phyloP scores from a whole-genome alignment of 2,797 vertebrate genomes.

The Meda fulgida region DNA sequence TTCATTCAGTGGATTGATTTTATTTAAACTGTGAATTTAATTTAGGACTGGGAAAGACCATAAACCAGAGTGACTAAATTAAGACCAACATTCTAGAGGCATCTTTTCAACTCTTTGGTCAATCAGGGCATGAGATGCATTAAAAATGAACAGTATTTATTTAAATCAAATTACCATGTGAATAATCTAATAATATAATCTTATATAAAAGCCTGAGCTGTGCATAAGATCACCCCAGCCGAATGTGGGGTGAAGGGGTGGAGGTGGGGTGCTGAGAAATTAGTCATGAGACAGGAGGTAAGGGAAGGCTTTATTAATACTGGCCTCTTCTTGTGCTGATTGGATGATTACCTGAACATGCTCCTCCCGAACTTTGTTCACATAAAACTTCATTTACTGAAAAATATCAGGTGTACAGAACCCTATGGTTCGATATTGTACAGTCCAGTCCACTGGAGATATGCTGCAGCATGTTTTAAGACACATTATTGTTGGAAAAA shows the following conservation, averaged over 20 bases:
- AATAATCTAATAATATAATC: not conserved
- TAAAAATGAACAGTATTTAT: not conserved
- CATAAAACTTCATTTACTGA: no score
- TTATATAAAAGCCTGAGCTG: not conserved
- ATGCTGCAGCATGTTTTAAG: constrained; percentile 34
- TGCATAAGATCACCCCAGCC: not conserved
- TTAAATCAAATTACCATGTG: not conserved
- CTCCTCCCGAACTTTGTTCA: no score
- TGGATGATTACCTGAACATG: no score
- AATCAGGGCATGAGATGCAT: constrained; percentile 4
- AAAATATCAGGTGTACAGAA: not conserved
- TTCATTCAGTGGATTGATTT: not conserved
- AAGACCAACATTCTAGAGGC: not conserved
- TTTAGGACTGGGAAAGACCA: not conserved
- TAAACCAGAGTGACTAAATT: not conserved
- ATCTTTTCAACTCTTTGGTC: not conserved
- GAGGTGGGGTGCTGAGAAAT: no score
- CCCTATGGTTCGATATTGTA: constrained; percentile 7
- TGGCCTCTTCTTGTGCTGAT: no score
- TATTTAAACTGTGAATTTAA: not conserved
- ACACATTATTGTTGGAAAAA: constrained; percentile 44
- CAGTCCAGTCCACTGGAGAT: not conserved
- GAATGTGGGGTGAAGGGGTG: no score
- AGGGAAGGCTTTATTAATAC: no score
- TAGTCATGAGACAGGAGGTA: no score